phyloP scores from a whole-genome alignment of 2,113 vertebrate species.

The Anas platyrhynchos region DNA sequence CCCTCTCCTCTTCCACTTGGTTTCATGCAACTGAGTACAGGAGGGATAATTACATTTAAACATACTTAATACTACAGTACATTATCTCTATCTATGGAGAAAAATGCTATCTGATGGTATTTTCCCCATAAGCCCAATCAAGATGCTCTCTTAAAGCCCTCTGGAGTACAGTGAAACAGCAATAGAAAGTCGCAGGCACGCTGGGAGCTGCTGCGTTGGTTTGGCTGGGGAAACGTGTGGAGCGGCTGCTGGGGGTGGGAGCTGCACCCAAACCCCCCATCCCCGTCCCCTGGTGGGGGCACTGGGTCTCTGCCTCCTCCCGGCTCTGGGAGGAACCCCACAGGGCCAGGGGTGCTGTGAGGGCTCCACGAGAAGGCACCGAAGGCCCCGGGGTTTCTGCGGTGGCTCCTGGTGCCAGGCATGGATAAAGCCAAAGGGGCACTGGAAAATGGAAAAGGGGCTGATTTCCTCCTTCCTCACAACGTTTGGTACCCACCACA shows the following conservation, averaged over 20 bases:
- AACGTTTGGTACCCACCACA: too few relatives aligned
- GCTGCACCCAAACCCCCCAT: not conserved
- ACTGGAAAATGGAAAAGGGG: too few relatives aligned
- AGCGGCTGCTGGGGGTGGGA: conserved; percentile 21
- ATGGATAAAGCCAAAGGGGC: too few relatives aligned
- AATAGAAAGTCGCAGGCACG: conserved; percentile 63
- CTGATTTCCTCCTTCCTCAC: too few relatives aligned
- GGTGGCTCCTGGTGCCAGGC: too few relatives aligned
- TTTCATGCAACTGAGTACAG: conserved; percentile 69
- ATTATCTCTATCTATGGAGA: conserved; percentile 75
- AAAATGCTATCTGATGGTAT: conserved; percentile 63
- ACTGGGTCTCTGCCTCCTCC: not conserved
- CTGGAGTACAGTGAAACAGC: conserved; percentile 71
- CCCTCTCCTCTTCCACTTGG: not conserved
- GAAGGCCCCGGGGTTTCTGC: too few relatives aligned
- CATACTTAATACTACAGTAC: conserved; percentile 74
- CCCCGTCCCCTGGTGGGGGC: not conserved
- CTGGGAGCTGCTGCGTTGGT: conserved; percentile 14
- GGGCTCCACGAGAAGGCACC: too few relatives aligned
- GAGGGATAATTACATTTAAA: conserved; percentile 78
- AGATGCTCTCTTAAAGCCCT: conserved; percentile 74
- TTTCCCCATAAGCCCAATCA: conserved; percentile 75
- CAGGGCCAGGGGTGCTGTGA: too few relatives aligned
- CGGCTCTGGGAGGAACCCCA: not conserved
- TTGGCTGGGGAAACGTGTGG: not conserved